Evolutionary conservation across 1,140 invertebrate genomes (phyloP), one percentile per base, ranked within the genome.

Genomic region (Drosophila sucinea): DNA sequence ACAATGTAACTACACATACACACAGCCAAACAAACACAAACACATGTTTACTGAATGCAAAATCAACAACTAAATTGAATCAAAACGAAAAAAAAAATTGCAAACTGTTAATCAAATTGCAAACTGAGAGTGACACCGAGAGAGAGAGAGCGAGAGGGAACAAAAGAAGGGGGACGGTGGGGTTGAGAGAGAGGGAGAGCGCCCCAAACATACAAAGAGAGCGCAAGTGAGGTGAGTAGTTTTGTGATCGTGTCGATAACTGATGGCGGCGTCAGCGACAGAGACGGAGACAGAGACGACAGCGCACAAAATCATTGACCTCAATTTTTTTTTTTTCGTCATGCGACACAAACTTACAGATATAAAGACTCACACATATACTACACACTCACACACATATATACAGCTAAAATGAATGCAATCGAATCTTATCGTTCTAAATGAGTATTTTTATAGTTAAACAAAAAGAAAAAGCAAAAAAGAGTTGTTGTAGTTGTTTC

Each of bases 241-340:
- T 54, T 57, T 67, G 61, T 27, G 41, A 47, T 63, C 60, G 38
- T 70, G 84, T 79, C 84, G 83, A 87, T 87, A 83, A 70, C 67
- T 87, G 76, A 79, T 77, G 74, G 75, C 67, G 60, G 40, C 64
- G 38, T 10, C 67, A 58, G 44, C 61, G 35, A 44, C 74, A 57
- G 75, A 60, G 38, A 17, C 67, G 35, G 38, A 62, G 35, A 35
- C 74, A 57, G 75, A 58, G 68, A 74, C 80, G 70, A 47, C 44
- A 25, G 44, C 44, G 80, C 84, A 80, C 77, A 90, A 87, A 87
- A 87, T 87, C 84, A 87, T 87, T 87, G 84, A 89, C 84, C 84
- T 87, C 84, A 87, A 79, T 51, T 76, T 76, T 76, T 71, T 71
- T 68, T 78, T 83, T 87, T 87, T 84, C 85, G 84, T 89, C 84